Evolutionary conservation across 2,113 vertebrate genomes (phyloP).

Genomic region (Lepidothrix coronata): DNA sequence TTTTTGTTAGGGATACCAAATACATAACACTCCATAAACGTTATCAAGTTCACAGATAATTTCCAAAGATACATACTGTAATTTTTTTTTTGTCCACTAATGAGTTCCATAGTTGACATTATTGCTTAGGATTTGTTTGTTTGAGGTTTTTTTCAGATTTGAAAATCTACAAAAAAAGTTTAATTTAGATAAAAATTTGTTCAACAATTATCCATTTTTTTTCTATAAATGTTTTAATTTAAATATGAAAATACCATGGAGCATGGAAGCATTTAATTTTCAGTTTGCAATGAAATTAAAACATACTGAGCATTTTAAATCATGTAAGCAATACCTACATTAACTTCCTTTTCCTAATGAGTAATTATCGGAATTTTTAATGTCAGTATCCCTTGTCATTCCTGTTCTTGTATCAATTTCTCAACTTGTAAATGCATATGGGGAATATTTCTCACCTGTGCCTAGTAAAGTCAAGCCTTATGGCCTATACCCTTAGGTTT

Average conservation of each 20-base stretch:
- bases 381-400: not conserved
- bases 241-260: not conserved
- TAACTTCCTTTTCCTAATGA: not conserved
- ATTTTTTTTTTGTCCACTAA: not conserved
- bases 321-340: not conserved
- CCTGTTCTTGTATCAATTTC: not conserved
- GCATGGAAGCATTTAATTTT: not conserved
- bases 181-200: not conserved
- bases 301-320: not conserved
- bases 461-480: not conserved
- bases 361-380: not conserved
- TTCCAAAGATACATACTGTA: not conserved
- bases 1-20: not conserved
- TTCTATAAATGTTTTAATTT: not conserved
- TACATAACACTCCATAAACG: not conserved
- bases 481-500: not conserved
- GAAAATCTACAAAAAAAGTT: not conserved
- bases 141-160: not conserved
- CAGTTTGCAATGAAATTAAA: not conserved
- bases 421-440: not conserved
- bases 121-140: not conserved
- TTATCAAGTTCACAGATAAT: not conserved
- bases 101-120: not conserved
- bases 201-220: not conserved
- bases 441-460: not conserved